Conservation (phyloP, 2,888 invertebrate genomes). For the Hydriomena furcata region DNA sequence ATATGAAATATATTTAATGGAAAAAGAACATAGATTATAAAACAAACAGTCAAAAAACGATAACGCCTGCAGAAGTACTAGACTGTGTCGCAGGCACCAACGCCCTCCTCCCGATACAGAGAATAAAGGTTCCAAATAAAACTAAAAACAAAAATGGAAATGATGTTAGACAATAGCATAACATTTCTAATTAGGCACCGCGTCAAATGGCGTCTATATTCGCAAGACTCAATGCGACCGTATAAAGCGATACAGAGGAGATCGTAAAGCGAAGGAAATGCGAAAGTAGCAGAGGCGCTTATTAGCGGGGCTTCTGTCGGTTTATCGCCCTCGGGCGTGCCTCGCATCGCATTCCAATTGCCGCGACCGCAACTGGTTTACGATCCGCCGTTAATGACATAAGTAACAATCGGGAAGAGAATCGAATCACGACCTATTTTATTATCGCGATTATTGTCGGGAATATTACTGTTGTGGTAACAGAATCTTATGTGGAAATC, state of each 20-base stretch:
- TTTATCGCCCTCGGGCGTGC: slow-evolving; percentile 65
- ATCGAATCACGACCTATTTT: slow-evolving; percentile 71
- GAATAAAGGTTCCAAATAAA: no score
- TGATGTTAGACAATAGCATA: slow-evolving; percentile 39
- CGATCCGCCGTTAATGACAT: slow-evolving; percentile 70
- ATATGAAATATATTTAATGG: no score
- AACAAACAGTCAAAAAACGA: no score
- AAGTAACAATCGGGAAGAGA: slow-evolving; percentile 74
- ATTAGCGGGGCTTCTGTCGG: slow-evolving; percentile 57
- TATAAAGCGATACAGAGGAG: slow-evolving; percentile 43
- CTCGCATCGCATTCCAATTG: slow-evolving; percentile 66
- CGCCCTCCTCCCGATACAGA: no score
- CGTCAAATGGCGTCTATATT: slow-evolving; percentile 51
- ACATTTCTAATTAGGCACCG: slow-evolving; percentile 64
- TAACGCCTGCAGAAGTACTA: no score
- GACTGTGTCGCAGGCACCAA: no score
- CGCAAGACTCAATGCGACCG: slow-evolving; percentile 41
- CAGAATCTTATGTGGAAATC: slow-evolving; percentile 28
- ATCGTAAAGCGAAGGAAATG: slow-evolving; percentile 50
- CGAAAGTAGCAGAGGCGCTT: slow-evolving; percentile 54
- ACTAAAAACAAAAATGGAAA: no score
- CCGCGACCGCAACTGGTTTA: slow-evolving; percentile 67
- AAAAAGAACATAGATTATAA: no score
- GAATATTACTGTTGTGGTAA: slow-evolving; percentile 35
- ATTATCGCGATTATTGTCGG: slow-evolving; percentile 50